Conservation (phyloP, 1,140 invertebrate genomes). For the Drosophila auraria region DNA sequence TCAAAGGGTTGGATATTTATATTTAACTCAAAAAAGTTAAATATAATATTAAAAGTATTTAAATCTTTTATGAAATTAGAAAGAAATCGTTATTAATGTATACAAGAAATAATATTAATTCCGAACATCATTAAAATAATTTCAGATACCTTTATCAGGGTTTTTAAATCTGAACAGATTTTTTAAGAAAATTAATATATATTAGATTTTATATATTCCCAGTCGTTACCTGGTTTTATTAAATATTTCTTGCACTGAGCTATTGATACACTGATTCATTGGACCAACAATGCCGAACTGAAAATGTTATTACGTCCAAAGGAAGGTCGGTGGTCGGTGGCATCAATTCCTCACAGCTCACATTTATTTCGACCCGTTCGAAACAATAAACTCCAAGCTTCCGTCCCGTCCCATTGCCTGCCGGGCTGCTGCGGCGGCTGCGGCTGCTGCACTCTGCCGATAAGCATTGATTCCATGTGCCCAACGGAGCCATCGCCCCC, state of each 20-base stretch:
- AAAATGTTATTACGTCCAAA: constrained; percentile 62
- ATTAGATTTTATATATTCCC: too few species aligned
- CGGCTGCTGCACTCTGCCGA: constrained; percentile 63
- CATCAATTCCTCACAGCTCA: constrained; percentile 37
- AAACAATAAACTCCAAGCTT: constrained; percentile 53
- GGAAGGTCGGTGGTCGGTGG: constrained; percentile 12
- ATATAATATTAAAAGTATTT: background rate
- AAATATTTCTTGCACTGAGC: background rate
- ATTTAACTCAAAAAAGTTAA: too few species aligned
- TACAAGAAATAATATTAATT: too few species aligned
- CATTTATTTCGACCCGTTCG: constrained; percentile 47
- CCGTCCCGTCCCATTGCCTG: background rate
- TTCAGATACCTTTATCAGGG: too few species aligned
- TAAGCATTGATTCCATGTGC: constrained; percentile 65
- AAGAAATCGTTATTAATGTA: too few species aligned
- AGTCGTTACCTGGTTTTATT: too few species aligned
- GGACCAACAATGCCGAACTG: constrained; percentile 54
- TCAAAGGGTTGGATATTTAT: too few species aligned
- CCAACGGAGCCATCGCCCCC: constrained; percentile 2
- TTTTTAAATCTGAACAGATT: too few species aligned
- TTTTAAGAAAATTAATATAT: too few species aligned
- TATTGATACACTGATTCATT: constrained; percentile 63
- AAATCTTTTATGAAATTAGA: too few species aligned
- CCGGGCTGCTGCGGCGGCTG: background rate
- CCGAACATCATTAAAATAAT: too few species aligned